Base-by-base conservation (phyloP, 2,797 vertebrate species). In the Cyprinodon diabolis region DNA sequence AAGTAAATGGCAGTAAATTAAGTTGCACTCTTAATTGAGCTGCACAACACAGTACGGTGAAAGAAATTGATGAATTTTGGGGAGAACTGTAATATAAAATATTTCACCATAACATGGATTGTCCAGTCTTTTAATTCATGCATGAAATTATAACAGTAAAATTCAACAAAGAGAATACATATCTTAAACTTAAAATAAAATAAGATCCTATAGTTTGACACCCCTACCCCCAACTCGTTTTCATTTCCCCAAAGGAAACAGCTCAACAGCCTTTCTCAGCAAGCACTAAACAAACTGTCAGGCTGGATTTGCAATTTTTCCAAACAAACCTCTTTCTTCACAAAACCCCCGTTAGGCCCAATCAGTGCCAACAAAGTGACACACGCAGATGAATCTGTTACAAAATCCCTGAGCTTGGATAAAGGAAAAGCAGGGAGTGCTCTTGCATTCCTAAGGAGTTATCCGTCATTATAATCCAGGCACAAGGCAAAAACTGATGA, bases 401-500 rank as follows among this genome's bases (percentile, higher is more conserved):
- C 74, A 90, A 84, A 92, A 91, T 83, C 88, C 84, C 84, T 83
- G 63, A 84, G 83, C 83, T 84, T 30, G 62, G 83, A 86, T 77
- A 86, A 88, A 55, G 71, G 72, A 77, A 71, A 70, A 84, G 84
- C 58, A 56, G 71, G 74, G 84, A 72, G 72, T 37, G 84, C 69
- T 71, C 83, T 83, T 76, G 79, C 85, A 84, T 90, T 89, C 82
- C 77, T 86, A 78, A 90, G 86, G 84, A 89, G 80, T 80, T 75
- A 91, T 91, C 90, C 17, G 65, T 94, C 92, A 92, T 89, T 87
- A 83, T 87, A 78, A 93, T 92, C 89, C 69, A 81, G 86, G 77
- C 86, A 86, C 75, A 79, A 7, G 67, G 79, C 87, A 87, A 76
- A 84, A 92, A 88, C 76, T 84, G 85, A 90, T 87, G 87, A 89